Conservation (phyloP, 2,797 vertebrate species). For the Sciurus vulgaris region DNA sequence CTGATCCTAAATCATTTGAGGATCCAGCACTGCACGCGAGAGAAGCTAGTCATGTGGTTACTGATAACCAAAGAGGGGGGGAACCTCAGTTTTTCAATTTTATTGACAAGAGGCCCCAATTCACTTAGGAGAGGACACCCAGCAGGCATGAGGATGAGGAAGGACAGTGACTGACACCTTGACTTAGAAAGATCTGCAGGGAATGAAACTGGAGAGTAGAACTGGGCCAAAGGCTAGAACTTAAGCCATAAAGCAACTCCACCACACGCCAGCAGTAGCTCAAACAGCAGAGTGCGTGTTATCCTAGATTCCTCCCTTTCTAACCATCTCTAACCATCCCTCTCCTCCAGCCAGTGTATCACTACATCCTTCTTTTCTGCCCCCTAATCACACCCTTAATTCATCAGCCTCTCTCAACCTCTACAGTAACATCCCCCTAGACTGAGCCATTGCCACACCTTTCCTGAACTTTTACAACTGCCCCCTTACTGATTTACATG, state of each 20-base stretch:
- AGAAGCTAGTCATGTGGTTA: neutral
- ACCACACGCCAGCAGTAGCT: neutral
- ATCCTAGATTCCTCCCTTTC: neutral
- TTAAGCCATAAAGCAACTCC: neutral
- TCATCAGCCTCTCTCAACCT: neutral
- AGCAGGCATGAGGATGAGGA: neutral
- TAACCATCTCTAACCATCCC: neutral
- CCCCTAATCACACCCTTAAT: neutral
- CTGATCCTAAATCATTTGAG: conserved; percentile 70
- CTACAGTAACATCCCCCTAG: neutral
- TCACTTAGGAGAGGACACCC: neutral
- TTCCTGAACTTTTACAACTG: neutral
- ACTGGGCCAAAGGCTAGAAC: neutral
- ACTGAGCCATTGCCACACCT: neutral
- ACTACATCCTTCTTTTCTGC: neutral
- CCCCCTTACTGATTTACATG: neutral
- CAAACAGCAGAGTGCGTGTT: neutral
- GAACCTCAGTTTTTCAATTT: neutral
- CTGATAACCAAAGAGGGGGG: neutral
- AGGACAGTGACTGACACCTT: neutral
- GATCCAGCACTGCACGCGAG: neutral
- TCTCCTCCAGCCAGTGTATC: neutral
- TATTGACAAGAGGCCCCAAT: conserved; percentile 1
- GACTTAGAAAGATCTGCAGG: neutral
- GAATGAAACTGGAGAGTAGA: neutral